Base-by-base conservation (phyloP, 2,888 invertebrate genomes). In the Hirtodrosophila alboralis region DNA sequence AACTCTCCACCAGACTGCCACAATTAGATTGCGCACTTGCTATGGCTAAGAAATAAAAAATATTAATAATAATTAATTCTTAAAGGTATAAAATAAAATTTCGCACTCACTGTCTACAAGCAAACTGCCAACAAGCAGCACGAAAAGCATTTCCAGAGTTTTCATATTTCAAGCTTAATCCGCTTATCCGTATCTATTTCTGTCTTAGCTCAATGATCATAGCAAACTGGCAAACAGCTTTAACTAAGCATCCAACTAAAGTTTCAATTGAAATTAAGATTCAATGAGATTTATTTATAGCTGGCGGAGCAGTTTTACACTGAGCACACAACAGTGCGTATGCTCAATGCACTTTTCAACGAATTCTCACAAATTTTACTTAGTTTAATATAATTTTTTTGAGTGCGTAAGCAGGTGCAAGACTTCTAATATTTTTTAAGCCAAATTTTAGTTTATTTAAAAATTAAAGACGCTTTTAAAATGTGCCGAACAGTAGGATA, bases 1-100 rank as follows among this genome's bases (percentile, higher is more conserved):
- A 8, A 1, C 61, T 51, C 37, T 80, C 80, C 4, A 75, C 64
- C 8, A 80, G 47, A 0, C 7, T 33, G 2, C 80, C 80, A 13
- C 80, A 80, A 0, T 51, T 27, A 0, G 21, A 1, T 1, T 59
- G 45, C 4, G 26, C 51, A 13, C 10, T 7, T 2, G 33, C 36
- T 36, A 14, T 9, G 8, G 1, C 31, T 47, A 2, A 0, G 34
- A 34, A 34, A 2, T 12, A 0, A 14, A 16, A 40, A 28, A n/a
- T 12, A 13, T 4, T 1, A 18, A 18, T 18, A 18, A 18, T 7
- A 4, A 13, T 12, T n/a, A 16, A 6, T 12, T 36, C 10, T 30
- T 31, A 5, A 7, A n/a, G n/a, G n/a, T n/a, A n/a, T n/a, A n/a
- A n/a, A 30, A n/a, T 12, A 27, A 37, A 1, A 33, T 8, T 30